Evolutionary conservation across 2,797 vertebrate genomes (phyloP).

Genomic region (Labroides dimidiatus): DNA sequence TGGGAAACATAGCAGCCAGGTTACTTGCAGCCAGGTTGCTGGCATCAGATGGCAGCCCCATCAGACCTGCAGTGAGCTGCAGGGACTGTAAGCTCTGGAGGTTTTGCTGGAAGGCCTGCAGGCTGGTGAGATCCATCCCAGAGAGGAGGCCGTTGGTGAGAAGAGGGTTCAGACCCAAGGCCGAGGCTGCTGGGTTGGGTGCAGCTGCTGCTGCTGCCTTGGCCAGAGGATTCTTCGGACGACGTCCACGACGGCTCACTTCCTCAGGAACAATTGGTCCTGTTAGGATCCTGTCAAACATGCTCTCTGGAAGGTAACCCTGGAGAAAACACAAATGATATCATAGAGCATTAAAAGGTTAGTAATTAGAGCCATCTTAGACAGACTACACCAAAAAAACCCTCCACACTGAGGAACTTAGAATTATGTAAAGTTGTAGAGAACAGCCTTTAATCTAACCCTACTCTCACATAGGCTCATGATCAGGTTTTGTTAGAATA

Average conservation of each 20-base stretch:
- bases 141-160: constrained; percentile 92
- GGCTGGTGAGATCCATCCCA: constrained; percentile 91
- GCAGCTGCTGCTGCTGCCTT: constrained; percentile 81
- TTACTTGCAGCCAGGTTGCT: constrained; percentile 88
- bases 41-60: constrained; percentile 90
- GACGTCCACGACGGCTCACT: constrained; percentile 93
- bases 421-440: too few relatives aligned
- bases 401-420: too few relatives aligned
- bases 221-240: constrained; percentile 93
- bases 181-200: constrained; percentile 70
- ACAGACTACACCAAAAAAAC: too few relatives aligned
- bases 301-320: constrained; percentile 97
- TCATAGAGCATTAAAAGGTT: too few relatives aligned
- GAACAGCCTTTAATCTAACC: too few relatives aligned
- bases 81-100: constrained; percentile 95
- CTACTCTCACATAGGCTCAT: too few relatives aligned
- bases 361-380: too few relatives aligned
- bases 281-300: constrained; percentile 97
- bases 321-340: constrained; percentile 59
- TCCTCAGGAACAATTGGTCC: constrained; percentile 98
- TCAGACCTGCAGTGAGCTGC: constrained; percentile 94
- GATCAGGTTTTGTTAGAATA: too few relatives aligned
- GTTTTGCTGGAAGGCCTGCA: constrained; percentile 97
- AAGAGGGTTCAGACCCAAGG: constrained; percentile 86
- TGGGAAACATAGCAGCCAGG: constrained; percentile 96